Evolutionary conservation across 2,888 invertebrate genomes (phyloP).

Genomic region (Venusia cambrica): DNA sequence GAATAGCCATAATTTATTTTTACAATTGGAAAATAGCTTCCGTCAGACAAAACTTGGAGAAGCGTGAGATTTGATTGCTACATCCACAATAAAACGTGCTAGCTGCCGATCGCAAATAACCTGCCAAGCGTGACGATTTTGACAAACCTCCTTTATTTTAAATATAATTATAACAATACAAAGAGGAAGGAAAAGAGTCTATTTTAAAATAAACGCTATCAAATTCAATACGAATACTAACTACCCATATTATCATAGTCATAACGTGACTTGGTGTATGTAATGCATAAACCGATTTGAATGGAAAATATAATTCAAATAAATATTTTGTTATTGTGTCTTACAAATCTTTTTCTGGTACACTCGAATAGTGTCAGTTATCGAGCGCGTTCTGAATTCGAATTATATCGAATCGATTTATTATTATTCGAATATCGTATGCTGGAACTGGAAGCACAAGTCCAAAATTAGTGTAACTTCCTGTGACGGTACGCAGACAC

Average conservation of each 20-base stretch:
- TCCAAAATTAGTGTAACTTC: slow-evolving; percentile 59
- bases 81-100: too few species aligned
- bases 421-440: slow-evolving; percentile 53
- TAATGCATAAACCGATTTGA: too few species aligned
- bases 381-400: slow-evolving; percentile 33
- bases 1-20: slow-evolving; percentile 32
- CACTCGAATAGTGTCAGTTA: slow-evolving; percentile 31
- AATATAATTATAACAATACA: too few species aligned
- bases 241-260: too few species aligned
- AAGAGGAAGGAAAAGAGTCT: too few species aligned
- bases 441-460: slow-evolving; percentile 45
- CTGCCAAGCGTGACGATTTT: too few species aligned
- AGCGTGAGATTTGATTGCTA: slow-evolving; percentile 1
- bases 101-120: too few species aligned
- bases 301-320: too few species aligned
- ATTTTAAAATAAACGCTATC: too few species aligned
- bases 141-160: too few species aligned
- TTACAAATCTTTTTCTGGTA: slow-evolving; percentile 18
- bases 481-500: slow-evolving; percentile 43
- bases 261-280: too few species aligned
- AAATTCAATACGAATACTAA: too few species aligned
- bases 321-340: neutral
- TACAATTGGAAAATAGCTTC: slow-evolving; percentile 44
- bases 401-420: slow-evolving; percentile 36
- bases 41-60: slow-evolving; percentile 21